A percentile compares a stretch with the other conserved stretches of the same genome.
Conservation (phyloP, 2,888 invertebrate genomes). For the Clivina fossor region DNA sequence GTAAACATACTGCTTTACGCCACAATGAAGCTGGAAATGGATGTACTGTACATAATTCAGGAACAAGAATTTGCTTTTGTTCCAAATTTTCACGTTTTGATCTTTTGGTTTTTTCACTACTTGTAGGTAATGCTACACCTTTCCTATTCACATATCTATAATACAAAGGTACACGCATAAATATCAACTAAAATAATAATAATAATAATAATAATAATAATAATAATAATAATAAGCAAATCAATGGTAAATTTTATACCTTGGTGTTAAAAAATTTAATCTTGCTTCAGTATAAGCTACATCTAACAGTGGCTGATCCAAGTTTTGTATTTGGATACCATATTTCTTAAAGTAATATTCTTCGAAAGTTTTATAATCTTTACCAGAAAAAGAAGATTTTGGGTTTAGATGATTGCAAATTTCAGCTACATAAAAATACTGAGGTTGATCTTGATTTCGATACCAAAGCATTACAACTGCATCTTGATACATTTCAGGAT, state of each 20-base stretch:
- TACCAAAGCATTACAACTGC: conserved; percentile 99
- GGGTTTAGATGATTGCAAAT: conserved; percentile 87
- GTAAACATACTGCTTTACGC: conserved; percentile 95
- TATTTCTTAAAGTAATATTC: conserved; percentile 94
- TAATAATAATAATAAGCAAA: conserved; percentile 5
- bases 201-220: too few relatives aligned
- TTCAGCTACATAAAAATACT: conserved; percentile 96
- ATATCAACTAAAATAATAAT: too few relatives aligned
- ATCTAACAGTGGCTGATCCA: conserved; percentile 86
- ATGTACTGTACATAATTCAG: conserved; percentile 94
- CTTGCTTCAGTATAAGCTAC: conserved; percentile 97
- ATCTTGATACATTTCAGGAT: conserved; percentile 80
- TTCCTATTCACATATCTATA: conserved; percentile 83
- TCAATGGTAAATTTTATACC: too few relatives aligned
- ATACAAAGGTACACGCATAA: too few relatives aligned
- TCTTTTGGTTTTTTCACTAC: conserved; percentile 89
- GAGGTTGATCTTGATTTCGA: conserved; percentile 92
- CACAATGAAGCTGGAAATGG: conserved; percentile 96
- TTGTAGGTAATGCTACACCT: conserved; percentile 88
- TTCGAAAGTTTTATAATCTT: conserved; percentile 87
- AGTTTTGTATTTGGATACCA: conserved; percentile 82
- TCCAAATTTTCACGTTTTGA: conserved; percentile 91
- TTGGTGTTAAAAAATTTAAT: conserved; percentile 90
- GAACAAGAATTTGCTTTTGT: conserved; percentile 96
- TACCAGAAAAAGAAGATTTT: conserved; percentile 85